phyloP scores from a whole-genome alignment of 2,113 vertebrate species.

The Nycticorax nycticorax region DNA sequence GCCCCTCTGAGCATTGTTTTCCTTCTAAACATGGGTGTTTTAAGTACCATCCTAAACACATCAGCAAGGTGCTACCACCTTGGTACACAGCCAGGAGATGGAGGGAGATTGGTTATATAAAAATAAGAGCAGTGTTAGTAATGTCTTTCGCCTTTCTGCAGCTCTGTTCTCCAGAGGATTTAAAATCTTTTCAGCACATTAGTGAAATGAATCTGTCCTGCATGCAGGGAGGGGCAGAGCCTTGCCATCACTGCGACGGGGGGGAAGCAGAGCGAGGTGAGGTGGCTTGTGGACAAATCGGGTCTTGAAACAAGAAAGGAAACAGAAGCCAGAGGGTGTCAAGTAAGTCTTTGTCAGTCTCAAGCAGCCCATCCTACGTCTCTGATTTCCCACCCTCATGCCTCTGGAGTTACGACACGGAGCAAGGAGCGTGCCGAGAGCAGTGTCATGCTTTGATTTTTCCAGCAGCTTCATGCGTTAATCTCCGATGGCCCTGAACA shows the following conservation, averaged over 20 bases:
- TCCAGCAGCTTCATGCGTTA: background rate
- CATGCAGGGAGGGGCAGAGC: background rate
- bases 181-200: background rate
- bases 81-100: too few relatives aligned
- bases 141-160: background rate
- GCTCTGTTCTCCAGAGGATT: background rate
- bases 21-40: background rate
- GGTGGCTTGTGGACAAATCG: background rate
- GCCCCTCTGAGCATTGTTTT: background rate
- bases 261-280: background rate
- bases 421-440: background rate
- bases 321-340: background rate
- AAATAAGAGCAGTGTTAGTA: background rate
- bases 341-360: background rate
- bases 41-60: background rate
- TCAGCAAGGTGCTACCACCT: background rate
- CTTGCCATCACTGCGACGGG: background rate
- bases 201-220: background rate
- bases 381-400: background rate
- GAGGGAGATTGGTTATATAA: background rate
- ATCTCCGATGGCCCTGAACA: background rate
- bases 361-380: background rate
- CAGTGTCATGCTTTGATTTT: background rate
- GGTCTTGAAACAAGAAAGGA: background rate
- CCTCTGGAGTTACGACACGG: background rate